Evolutionary conservation across 2,113 vertebrate genomes (phyloP).

Genomic region (Sinocyclocheilus rhinocerous): DNA sequence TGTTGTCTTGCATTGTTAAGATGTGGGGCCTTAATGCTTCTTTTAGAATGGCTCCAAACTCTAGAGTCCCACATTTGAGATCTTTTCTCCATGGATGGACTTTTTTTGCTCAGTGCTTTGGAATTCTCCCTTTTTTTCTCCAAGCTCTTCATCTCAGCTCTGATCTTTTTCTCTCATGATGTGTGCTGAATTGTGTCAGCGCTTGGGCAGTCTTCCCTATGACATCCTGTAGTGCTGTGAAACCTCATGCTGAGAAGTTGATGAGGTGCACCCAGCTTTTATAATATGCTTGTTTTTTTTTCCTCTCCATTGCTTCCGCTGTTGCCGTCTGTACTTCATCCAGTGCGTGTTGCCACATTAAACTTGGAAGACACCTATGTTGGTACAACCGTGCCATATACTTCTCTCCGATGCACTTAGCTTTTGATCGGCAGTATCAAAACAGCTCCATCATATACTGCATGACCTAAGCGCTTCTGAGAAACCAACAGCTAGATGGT

Average conservation of each 20-base stretch:
- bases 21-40: no score
- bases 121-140: background rate
- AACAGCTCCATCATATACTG: background rate
- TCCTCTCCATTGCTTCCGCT: conserved; percentile 12
- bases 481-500: background rate
- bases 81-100: background rate
- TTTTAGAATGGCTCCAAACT: background rate
- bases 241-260: conserved; percentile 34
- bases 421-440: background rate
- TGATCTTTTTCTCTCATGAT: background rate
- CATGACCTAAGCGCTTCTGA: background rate
- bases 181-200: background rate
- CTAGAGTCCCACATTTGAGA: background rate
- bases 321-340: conserved; percentile 13
- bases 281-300: conserved; percentile 24
- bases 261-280: conserved; percentile 2
- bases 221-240: background rate
- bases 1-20: background rate
- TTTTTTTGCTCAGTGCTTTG: background rate
- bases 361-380: background rate
- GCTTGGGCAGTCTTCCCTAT: background rate
- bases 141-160: conserved; percentile 7
- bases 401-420: background rate
- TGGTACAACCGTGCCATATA: background rate
- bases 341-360: conserved; percentile 11